phyloP scores from a whole-genome alignment of 2,113 vertebrate genomes.

The Mormoops blainvillei region DNA sequence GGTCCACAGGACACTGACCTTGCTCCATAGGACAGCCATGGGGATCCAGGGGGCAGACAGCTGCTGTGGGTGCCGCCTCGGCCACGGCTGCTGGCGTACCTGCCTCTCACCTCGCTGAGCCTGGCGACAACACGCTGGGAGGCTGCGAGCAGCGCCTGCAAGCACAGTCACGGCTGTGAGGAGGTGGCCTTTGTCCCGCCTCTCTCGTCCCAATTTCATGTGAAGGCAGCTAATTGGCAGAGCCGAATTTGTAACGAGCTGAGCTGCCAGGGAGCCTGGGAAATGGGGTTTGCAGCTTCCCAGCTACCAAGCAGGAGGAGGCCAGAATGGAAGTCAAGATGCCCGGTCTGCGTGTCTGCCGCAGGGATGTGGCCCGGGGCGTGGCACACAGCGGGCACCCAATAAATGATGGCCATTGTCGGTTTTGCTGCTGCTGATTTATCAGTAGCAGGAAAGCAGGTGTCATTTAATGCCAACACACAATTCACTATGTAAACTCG shows the following conservation, averaged over 20 bases:
- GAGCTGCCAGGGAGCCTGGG: not conserved
- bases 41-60: not conserved
- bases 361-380: not conserved
- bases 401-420: not conserved
- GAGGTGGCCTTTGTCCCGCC: not conserved
- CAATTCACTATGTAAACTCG: not conserved
- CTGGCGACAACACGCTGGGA: not conserved
- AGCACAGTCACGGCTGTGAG: too few species aligned
- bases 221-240: not conserved
- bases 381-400: not conserved
- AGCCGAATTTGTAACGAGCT: not conserved
- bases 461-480: not conserved
- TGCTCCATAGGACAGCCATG: fast-evolving
- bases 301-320: not conserved
- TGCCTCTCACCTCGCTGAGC: not conserved
- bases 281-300: not conserved
- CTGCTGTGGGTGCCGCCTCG: not conserved
- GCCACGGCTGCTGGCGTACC: not conserved
- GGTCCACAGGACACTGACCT: not conserved
- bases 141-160: not conserved
- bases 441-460: not conserved
- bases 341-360: not conserved
- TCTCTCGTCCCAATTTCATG: not conserved
- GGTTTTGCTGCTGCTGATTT: not conserved
- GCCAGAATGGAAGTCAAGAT: not conserved